Percentiles rank a stretch among this genome's conserved stretches.
phyloP scores from a whole-genome alignment of 2,888 invertebrate genomes.

The Limnephilus lunatus region DNA sequence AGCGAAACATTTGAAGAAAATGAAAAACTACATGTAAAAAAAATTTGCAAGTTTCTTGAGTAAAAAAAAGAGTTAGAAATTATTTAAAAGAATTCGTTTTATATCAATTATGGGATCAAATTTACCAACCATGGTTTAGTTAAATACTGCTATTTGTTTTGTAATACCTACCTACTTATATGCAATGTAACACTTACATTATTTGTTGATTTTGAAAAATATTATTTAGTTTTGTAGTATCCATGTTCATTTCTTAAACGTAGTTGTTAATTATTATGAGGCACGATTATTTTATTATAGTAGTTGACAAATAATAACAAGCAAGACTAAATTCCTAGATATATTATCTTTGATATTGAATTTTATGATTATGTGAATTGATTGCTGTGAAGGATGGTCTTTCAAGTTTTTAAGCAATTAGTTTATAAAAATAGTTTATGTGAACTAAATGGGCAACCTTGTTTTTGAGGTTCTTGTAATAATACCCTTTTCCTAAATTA shows the following conservation, averaged over 20 bases:
- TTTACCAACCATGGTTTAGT: slow-evolving; percentile 27
- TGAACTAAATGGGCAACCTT: background rate
- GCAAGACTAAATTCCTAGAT: slow-evolving; percentile 2
- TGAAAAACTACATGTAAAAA: background rate
- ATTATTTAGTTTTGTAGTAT: slow-evolving; percentile 29
- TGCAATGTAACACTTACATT: background rate
- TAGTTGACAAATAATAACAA: slow-evolving; percentile 16
- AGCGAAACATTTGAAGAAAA: background rate
- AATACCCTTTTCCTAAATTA: background rate
- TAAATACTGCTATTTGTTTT: slow-evolving; percentile 1
- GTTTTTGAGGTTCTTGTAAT: background rate
- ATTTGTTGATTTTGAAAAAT: slow-evolving; percentile 18
- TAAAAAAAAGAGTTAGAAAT: slow-evolving; percentile 4
- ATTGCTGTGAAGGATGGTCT: background rate
- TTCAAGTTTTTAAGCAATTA: background rate
- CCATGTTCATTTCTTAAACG: slow-evolving; percentile 21
- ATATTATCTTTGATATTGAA: slow-evolving; percentile 10
- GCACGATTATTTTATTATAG: slow-evolving; percentile 12
- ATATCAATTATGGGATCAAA: slow-evolving; percentile 45
- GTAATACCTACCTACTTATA: background rate
- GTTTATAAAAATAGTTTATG: no score
- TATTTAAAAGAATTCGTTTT: slow-evolving; percentile 25
- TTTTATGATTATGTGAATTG: background rate
- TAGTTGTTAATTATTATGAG: slow-evolving; percentile 4
- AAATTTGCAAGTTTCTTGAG: background rate